Base-by-base conservation (phyloP, 2,888 invertebrate species). In the Mimas tiliae region DNA sequence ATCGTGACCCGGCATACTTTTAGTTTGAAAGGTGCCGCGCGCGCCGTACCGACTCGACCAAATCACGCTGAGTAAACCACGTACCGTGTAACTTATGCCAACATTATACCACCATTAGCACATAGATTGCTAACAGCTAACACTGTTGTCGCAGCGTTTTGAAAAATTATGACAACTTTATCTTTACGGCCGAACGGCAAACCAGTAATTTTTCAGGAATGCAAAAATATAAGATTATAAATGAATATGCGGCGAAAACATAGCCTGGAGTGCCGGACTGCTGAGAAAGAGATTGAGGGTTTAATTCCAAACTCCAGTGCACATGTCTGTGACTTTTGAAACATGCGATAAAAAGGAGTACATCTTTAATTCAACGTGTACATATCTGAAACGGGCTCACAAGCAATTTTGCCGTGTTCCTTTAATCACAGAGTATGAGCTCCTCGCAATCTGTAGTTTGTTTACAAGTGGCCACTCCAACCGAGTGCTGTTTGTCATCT, bases 401-500 rank as follows among this genome's bases (percentile, higher is more conserved):
- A 50, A 50, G 42, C 58, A 19, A 38, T 58, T 19, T 38, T 42
- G 11, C 6, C 8, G 27, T 19, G 50, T 50, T 19, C 19, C 42
- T 58, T 42, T 58, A 58, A 58, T 42, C 58, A 42, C 38, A 19
- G 42, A 58, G 42, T 58, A 58, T 42, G 34, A 64, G 19, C 12
- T n/a, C 48, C 42, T 34, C 33, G 67, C 70, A 67, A 58, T 73
- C 68, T 73, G 58, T 55, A 70, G 70, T 69, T 70, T 69, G 70
- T 76, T 70, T 72, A 64, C 67, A 71, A 68, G 68, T 65, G 68
- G 67, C 65, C 70, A 71, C 70, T 70, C 70, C 71, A 72, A 72
- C 69, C 67, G 68, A 70, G 70, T 69, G 72, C 72, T 78, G 78
- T 84, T 82, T 80, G 80, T 79, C 80, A 80, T 79, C 69, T 73